phyloP scores from a whole-genome alignment of 2,888 invertebrate genomes.

The Ennomos erosarius region DNA sequence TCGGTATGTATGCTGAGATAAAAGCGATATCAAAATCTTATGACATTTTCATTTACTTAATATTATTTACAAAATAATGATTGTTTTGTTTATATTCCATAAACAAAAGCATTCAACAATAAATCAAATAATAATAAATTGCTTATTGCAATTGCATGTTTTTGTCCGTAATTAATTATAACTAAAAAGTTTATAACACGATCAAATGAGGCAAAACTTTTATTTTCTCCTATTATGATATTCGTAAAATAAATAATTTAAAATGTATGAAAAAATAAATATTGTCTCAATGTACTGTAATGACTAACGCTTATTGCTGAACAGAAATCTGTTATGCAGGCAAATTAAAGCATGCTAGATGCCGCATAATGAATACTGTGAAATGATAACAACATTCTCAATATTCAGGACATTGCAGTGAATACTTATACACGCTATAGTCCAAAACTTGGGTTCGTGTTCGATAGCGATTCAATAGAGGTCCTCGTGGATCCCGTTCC shows the following conservation, averaged over 20 bases:
- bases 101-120: constrained; percentile 21
- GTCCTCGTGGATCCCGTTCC: constrained; percentile 51
- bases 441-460: constrained; percentile 76
- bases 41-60: background rate
- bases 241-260: background rate
- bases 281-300: constrained; percentile 12
- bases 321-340: constrained; percentile 2
- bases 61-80: constrained; percentile 1
- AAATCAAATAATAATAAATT: constrained; percentile 19
- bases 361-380: constrained; percentile 13
- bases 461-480: constrained; percentile 62
- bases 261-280: constrained; percentile 3
- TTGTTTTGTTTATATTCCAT: constrained; percentile 1
- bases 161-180: constrained; percentile 38
- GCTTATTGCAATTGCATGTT: constrained; percentile 63
- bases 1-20: constrained; percentile 71
- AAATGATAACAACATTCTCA: constrained; percentile 58
- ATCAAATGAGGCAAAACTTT: constrained; percentile 44
- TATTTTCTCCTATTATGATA: constrained; percentile 22
- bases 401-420: constrained; percentile 74
- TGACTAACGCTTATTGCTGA: constrained; percentile 63
- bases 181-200: constrained; percentile 8
- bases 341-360: constrained; percentile 33
- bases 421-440: constrained; percentile 63
- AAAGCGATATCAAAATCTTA: constrained; percentile 18